Percentiles rank a stretch among this genome's conserved stretches.
These are phyloP conservation scores for Leuciscus idus DNA, from an alignment of 2,113 vertebrate genomes.

Conservation along the genomic window DNA sequence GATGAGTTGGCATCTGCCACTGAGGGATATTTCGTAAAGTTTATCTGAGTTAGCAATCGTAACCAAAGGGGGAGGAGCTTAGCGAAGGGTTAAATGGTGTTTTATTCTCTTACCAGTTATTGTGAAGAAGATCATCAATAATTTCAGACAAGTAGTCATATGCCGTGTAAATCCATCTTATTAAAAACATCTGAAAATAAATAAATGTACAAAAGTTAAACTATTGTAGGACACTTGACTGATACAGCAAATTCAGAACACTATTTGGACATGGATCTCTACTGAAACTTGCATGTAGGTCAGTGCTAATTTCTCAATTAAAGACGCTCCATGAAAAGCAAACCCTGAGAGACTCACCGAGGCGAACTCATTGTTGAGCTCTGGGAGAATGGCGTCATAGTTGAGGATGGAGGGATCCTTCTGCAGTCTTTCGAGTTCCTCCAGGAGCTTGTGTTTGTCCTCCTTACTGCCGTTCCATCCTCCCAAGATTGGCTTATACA, in stretches of 20 bases:
- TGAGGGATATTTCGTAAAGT: not conserved
- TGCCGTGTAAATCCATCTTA: constrained; percentile 87
- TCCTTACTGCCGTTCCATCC: constrained; percentile 88
- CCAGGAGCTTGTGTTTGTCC: constrained; percentile 84
- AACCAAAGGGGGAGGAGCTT: not conserved
- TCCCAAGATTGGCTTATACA: constrained; percentile 80
- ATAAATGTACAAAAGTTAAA: not conserved
- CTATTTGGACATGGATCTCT: not conserved
- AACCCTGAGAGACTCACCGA: constrained; percentile 77
- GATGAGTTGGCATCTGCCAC: not conserved
- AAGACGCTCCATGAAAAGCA: not conserved
- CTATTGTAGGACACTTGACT: no score
- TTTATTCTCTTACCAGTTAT: constrained; percentile 84
- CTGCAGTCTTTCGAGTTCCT: constrained; percentile 85
- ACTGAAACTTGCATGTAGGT: constrained; percentile 10
- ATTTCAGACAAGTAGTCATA: constrained; percentile 84
- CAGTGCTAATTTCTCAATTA: constrained; percentile 44
- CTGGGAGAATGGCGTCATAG: constrained; percentile 81
- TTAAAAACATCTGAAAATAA: constrained; percentile 84
- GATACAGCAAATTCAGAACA: not conserved
- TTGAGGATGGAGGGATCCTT: constrained; percentile 86
- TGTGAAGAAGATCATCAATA: constrained; percentile 89
- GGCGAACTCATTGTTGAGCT: constrained; percentile 91
- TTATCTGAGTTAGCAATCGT: not conserved
- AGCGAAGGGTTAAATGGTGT: not conserved